Evolutionary conservation across 2,113 vertebrate species (phyloP), one percentile per base, ranked within the genome.

Genomic region (Neolamprologus brichardi): DNA sequence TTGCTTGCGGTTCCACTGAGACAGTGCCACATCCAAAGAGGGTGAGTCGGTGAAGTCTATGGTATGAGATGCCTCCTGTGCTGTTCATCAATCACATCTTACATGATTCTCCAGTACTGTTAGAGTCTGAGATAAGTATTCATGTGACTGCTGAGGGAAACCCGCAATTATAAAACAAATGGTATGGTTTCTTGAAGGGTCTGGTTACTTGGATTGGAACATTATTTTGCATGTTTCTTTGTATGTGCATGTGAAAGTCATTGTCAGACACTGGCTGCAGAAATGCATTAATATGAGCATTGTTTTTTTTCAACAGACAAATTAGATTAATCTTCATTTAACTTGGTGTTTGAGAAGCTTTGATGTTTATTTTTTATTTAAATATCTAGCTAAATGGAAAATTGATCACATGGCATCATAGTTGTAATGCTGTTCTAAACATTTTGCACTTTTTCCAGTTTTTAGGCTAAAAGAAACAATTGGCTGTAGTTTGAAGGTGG

Each of bases 1-100:
- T 89, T 89, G 89, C 82, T 88, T 93, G 88, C 84, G 86, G 90
- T 91, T 89, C 72, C 78, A 51, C n/a, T 67, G 77, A 87, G 83
- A 79, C 85, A 28, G 52, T 13, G 72, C 75, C 44, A 41, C 81
- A 79, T 90, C 75, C 14, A 25, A 83, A 64, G 79, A 90, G 7
- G 67, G 60, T 25, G 64, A 52, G 67, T 44, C 1, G 9, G 53
- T 51, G 64, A 60, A 58, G 85, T 75, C 49, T 9, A 8, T n/a
- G 54, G 39, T 86, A 70, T 13, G 46, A 56, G 81, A 41, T 67
- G 78, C 18, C 25, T 30, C 78, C 82, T 84, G 60, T 58, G 81
- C 81, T 49, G 52, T 15, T 75, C 28, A 77, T 34, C 70, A 18
- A 5, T 28, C 51, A 72, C 37, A 53, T 17, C 4, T 37, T 18